Conservation (phyloP, 2,888 invertebrate species). For the Oligia latruncula region DNA sequence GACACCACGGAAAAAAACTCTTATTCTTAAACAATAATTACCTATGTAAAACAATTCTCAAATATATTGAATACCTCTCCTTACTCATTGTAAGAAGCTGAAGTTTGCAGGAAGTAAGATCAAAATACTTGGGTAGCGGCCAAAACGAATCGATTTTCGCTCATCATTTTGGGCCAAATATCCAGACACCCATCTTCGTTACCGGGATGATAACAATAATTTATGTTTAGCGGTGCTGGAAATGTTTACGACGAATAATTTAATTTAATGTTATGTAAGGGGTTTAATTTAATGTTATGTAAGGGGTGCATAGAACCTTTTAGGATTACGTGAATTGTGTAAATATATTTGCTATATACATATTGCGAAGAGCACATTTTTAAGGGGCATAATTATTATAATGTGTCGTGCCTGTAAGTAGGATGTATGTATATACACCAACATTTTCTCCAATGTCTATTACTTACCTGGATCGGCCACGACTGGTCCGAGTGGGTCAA, state of each 20-base stretch:
- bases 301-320: not conserved
- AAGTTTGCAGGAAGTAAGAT: conserved; percentile 42
- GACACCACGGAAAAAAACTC: not conserved
- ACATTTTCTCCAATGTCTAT: conserved; percentile 62
- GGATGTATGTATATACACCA: not conserved
- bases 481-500: conserved; percentile 93
- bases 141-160: conserved; percentile 74
- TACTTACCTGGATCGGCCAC: conserved; percentile 90
- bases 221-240: not conserved
- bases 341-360: not conserved
- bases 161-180: conserved; percentile 42
- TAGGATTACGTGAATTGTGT: not conserved
- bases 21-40: not conserved
- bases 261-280: conserved; percentile 7
- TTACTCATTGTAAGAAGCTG: conserved; percentile 18
- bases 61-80: not conserved
- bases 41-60: not conserved
- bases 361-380: conserved; percentile 2
- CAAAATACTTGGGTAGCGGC: conserved; percentile 69
- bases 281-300: conserved; percentile 6
- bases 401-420: not conserved
- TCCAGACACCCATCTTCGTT: conserved; percentile 11
- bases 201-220: conserved; percentile 10
- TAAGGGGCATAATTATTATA: not conserved
- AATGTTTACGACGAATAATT: conserved; percentile 4